Base-by-base conservation (phyloP, 2,797 vertebrate genomes). In the Antrozous pallidus region DNA sequence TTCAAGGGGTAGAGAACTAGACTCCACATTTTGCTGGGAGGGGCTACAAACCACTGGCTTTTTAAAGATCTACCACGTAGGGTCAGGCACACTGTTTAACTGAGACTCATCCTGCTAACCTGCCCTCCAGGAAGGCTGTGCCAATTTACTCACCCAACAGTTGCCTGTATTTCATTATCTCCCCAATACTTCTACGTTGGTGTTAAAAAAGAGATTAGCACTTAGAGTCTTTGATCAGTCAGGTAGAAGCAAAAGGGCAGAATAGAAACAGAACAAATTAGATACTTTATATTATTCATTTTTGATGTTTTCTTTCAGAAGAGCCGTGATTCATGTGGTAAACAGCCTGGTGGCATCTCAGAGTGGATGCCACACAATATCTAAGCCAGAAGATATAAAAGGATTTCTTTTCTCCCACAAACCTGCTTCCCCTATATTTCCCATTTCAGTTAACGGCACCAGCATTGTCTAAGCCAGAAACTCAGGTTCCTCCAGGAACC, bases 151-250 rank as follows among this genome's bases (percentile, higher is more conserved):
- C 8, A 83, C 10, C 49, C 61, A 70, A 51, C 26, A 58, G 42
- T 85, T 89, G 54, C 26, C 63, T 82, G 14, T 42, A 51, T 94
- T 94, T 91, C 28, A 56, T 86, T 85, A 87, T 84, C 56, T 94
- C 67, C 70, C 42, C 74, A 70, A 74, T 74, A 45, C 38, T 91
- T 93, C 75, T 90, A 87, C 91, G 61, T 93, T 63, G 20, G 40
- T 70, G 18, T 79, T 87, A 70, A 95, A 88, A 89, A 89, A 84
- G 42, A 87, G 71, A 93, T 92, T 92, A 92, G 11, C 83, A 87
- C 85, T 74, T 80, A 17, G 31, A 92, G 31, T 81, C 71, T 94
- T 94, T 69, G 51, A 69, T 91, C 83, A 88, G 51, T 65, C 33
- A 87, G 22, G 26, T 81, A 65, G 87, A 73, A 61, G 6, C n/a